Conservation (phyloP, 2,113 vertebrate genomes). For the Vidua chalybeata region DNA sequence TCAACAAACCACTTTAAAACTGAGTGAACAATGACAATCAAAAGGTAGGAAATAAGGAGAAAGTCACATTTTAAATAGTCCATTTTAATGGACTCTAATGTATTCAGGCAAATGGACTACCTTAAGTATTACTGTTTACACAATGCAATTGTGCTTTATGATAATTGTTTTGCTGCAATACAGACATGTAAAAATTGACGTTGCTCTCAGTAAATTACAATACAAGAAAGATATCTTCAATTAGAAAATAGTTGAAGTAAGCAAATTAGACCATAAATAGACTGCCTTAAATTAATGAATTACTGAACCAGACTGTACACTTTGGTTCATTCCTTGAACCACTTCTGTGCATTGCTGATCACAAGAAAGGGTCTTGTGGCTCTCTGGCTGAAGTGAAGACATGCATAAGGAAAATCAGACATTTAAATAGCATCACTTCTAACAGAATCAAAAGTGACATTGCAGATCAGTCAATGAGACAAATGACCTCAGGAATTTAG, state of each 20-base stretch:
- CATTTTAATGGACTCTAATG: slow-evolving; percentile 61
- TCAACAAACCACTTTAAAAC: slow-evolving; percentile 78
- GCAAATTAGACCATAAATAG: slow-evolving; percentile 18
- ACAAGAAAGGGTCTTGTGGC: not conserved
- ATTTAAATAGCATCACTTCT: not conserved
- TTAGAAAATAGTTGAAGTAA: slow-evolving; percentile 29
- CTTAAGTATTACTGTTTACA: slow-evolving; percentile 32
- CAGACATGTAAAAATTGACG: slow-evolving; percentile 6
- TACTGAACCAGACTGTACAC: not conserved
- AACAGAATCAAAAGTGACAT: not conserved
- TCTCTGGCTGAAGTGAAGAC: not conserved
- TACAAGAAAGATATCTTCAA: not conserved
- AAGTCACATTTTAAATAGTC: slow-evolving; percentile 63
- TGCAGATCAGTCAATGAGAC: not conserved
- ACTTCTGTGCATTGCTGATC: not conserved
- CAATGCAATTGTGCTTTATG: not conserved
- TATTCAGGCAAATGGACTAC: slow-evolving; percentile 63
- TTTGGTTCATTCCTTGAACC: not conserved
- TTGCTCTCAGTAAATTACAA: slow-evolving; percentile 3
- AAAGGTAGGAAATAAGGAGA: slow-evolving; percentile 69
- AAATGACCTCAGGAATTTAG: not conserved
- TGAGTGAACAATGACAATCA: slow-evolving; percentile 70
- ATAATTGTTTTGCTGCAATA: slow-evolving; percentile 41
- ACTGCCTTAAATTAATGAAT: slow-evolving; percentile 2
- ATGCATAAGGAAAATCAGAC: not conserved